Conservation (phyloP, 37 sponge, comb jelly and placozoan genomes). For the Mnemiopsis leidyi region DNA sequence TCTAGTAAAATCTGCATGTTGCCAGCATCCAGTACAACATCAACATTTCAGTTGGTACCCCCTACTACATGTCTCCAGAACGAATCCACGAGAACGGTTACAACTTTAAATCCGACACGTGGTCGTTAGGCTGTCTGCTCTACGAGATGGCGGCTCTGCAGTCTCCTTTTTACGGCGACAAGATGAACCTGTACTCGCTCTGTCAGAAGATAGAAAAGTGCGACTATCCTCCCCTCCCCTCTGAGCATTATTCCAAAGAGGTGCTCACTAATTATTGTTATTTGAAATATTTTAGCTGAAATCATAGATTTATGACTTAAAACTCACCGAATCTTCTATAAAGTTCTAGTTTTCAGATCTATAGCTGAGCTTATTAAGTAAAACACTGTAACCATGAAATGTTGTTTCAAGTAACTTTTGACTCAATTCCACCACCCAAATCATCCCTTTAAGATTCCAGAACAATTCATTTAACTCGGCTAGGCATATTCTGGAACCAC, state of each 20-base stretch:
- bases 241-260: conserved; percentile 88
- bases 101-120: conserved; percentile 96
- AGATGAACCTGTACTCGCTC: conserved; percentile 97
- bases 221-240: conserved; percentile 98
- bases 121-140: conserved; percentile 98
- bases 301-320: no score
- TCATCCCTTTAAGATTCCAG: no score
- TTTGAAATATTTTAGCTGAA: no score
- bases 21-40: no score
- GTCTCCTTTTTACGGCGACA: conserved; percentile 99
- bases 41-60: conserved; percentile 95
- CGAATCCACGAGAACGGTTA: conserved; percentile 97
- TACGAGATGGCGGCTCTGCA: conserved; percentile 99
- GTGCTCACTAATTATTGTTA: conserved; percentile 64
- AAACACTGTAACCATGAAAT: no score
- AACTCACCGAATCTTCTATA: no score
- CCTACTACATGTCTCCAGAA: conserved; percentile 99
- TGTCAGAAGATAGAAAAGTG: conserved; percentile 99
- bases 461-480: no score
- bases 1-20: no score
- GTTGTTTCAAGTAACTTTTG: no score
- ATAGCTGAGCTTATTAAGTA: not conserved
- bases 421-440: no score
- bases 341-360: not conserved
- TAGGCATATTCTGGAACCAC: no score